A percentile compares a stretch with the other conserved stretches of the same genome.
These are phyloP conservation scores for Belgica antarctica DNA, from an alignment of 2,888 invertebrate genomes.

Conservation along the genomic window DNA sequence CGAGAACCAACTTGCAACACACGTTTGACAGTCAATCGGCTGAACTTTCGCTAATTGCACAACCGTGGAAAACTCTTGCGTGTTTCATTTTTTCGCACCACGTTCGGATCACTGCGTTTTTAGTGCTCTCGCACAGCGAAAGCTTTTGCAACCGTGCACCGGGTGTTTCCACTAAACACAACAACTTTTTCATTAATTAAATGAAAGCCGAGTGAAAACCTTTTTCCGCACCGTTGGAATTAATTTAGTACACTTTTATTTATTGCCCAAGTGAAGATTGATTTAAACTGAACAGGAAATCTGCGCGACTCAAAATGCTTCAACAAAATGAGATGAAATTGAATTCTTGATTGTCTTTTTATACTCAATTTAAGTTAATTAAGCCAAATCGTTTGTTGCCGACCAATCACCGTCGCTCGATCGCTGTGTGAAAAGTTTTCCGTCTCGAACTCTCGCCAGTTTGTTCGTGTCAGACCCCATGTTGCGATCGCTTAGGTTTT, in stretches of 20 bases:
- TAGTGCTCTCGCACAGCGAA: not conserved
- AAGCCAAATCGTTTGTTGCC: constrained; percentile 31
- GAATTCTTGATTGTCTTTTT: constrained; percentile 42
- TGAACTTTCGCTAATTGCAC: constrained; percentile 18
- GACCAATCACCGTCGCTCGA: constrained; percentile 13
- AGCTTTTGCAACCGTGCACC: not conserved
- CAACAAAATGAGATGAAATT: constrained; percentile 39
- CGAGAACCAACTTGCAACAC: not conserved
- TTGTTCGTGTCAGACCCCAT: constrained; percentile 19
- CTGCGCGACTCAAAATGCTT: constrained; percentile 36
- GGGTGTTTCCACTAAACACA: constrained; percentile 8
- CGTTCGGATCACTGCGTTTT: not conserved
- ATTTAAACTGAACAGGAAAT: constrained; percentile 26
- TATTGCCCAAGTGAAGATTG: too few species aligned
- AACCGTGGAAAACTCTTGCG: not conserved
- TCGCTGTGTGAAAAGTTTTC: constrained; percentile 1
- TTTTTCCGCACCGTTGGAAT: not conserved
- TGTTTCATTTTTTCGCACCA: too few species aligned
- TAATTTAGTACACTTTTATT: not conserved
- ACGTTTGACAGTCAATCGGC: not conserved
- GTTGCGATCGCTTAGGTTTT: constrained; percentile 27
- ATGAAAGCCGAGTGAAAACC: too few species aligned
- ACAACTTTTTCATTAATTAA: constrained; percentile 18
- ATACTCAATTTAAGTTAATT: constrained; percentile 43
- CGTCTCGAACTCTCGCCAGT: too few species aligned